Evolutionary conservation across 1,140 invertebrate species (phyloP).

Genomic region (Pogonomyrmex californicus): DNA sequence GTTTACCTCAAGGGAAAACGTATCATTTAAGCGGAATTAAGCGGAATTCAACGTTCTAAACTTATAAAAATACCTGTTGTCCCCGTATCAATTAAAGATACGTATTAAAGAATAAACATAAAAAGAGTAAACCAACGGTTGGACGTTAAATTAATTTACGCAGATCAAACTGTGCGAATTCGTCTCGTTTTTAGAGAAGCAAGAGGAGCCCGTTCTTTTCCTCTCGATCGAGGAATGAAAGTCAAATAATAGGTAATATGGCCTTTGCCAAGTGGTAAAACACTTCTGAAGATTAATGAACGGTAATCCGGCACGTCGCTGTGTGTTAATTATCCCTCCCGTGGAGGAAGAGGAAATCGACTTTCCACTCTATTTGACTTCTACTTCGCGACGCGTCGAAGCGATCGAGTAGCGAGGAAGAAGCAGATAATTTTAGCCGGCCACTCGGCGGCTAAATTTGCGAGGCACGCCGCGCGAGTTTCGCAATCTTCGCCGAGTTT

Average conservation of each 20-base stretch:
- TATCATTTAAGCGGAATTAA: not conserved
- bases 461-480: slow-evolving; percentile 20
- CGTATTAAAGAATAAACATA: not conserved
- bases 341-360: slow-evolving; percentile 23
- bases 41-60: not conserved
- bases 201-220: not conserved
- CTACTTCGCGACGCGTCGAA: slow-evolving; percentile 7
- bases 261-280: slow-evolving; percentile 19
- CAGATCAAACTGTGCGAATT: not conserved
- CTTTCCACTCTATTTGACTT: slow-evolving; percentile 48
- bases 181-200: not conserved
- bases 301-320: slow-evolving; percentile 17
- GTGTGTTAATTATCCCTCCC: slow-evolving; percentile 37
- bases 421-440: slow-evolving; percentile 52
- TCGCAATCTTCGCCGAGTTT: slow-evolving; percentile 29
- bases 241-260: slow-evolving; percentile 29
- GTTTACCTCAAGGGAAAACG: not conserved
- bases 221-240: slow-evolving; percentile 4
- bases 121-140: not conserved
- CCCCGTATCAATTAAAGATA: not conserved
- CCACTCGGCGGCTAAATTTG: slow-evolving; percentile 52
- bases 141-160: not conserved
- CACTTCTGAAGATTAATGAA: slow-evolving; percentile 35
- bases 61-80: not conserved
- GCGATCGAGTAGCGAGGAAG: slow-evolving; percentile 34